These are phyloP conservation scores for Sturnira hondurensis DNA, from an alignment of 2,113 vertebrate species.

Conservation along the genomic window DNA sequence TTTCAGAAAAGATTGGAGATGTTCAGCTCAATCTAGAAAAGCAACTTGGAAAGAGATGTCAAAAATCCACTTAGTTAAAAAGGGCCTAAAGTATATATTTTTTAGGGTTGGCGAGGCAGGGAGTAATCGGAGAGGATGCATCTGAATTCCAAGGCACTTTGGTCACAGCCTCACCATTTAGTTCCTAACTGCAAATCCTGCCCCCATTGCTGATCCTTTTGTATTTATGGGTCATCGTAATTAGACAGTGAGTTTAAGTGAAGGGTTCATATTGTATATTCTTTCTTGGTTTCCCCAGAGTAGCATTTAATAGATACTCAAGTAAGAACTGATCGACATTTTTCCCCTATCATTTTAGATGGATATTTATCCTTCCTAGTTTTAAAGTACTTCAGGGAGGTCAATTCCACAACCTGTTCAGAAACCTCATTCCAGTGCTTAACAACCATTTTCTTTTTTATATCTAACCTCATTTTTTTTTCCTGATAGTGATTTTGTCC, in stretches of 20 bases:
- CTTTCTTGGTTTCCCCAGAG: slow-evolving; percentile 45
- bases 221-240: slow-evolving; percentile 63
- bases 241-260: slow-evolving; percentile 43
- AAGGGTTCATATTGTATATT: slow-evolving; percentile 4
- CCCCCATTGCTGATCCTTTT: slow-evolving; percentile 45
- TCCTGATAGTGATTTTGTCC: slow-evolving; percentile 36
- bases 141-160: slow-evolving; percentile 31
- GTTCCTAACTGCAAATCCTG: slow-evolving; percentile 45
- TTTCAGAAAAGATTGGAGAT: neutral
- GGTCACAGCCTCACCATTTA: slow-evolving; percentile 5
- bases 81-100: neutral
- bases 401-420: slow-evolving; percentile 49
- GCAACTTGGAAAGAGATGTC: neutral
- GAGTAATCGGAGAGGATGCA: neutral
- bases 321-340: slow-evolving; percentile 33
- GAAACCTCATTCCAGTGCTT: slow-evolving; percentile 60
- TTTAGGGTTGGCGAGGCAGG: neutral
- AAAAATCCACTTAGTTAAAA: neutral
- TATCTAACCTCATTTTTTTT: slow-evolving; percentile 43
- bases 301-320: slow-evolving; percentile 39
- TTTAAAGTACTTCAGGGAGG: slow-evolving; percentile 57
- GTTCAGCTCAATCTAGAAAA: neutral
- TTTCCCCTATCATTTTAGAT: slow-evolving; percentile 32
- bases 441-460: slow-evolving; percentile 29
- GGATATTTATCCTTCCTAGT: slow-evolving; percentile 51